Conservation (phyloP, 2,113 vertebrate genomes). For the Fregetta grallaria region DNA sequence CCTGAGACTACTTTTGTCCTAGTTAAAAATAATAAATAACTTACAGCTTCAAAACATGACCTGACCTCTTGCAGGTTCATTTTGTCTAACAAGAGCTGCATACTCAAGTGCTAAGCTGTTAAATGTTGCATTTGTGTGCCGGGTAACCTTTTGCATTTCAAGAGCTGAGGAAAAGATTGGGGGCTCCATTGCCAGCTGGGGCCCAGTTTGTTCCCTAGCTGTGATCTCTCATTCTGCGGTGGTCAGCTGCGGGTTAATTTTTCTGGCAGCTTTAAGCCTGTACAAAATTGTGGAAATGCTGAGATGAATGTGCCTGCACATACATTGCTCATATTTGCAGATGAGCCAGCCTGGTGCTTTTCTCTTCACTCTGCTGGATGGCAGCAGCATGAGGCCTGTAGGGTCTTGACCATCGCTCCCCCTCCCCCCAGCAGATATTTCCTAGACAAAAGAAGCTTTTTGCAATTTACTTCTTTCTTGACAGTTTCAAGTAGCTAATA, state of each 20-base stretch:
- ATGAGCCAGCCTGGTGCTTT: neutral
- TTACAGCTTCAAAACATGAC: neutral
- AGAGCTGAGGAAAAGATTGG: neutral
- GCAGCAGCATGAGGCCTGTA: neutral
- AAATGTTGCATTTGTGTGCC: neutral
- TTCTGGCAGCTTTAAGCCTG: neutral
- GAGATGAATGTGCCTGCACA: slow-evolving; percentile 7
- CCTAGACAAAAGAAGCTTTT: slow-evolving; percentile 19
- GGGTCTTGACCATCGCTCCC: neutral
- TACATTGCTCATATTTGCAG: neutral
- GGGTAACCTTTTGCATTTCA: neutral
- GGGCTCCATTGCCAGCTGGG: neutral
- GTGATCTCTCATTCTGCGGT: neutral
- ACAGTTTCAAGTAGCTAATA: slow-evolving; percentile 15
- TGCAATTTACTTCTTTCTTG: slow-evolving; percentile 19
- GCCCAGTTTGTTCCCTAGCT: neutral
- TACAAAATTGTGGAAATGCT: neutral
- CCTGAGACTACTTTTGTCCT: neutral
- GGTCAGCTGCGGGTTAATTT: slow-evolving; percentile 48
- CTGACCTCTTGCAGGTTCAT: neutral
- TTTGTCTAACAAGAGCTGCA: neutral
- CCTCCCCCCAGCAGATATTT: neutral
- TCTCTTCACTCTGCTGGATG: neutral
- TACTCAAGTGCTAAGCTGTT: slow-evolving; percentile 21
- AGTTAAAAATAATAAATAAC: slow-evolving; percentile 2